phyloP scores from a whole-genome alignment of 2,113 vertebrate species.

The Phoxinus phoxinus region DNA sequence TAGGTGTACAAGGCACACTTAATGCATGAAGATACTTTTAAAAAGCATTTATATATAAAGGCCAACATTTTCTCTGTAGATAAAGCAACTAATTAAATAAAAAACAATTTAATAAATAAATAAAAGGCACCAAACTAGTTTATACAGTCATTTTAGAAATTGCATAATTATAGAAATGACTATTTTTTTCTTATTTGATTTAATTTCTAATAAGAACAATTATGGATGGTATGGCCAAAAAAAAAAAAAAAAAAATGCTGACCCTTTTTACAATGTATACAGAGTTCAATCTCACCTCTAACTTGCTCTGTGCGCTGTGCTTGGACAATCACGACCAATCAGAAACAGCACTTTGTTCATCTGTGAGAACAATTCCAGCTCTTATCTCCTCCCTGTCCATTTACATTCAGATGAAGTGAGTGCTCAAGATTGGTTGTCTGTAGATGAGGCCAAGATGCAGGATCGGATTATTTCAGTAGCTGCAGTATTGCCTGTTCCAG shows the following conservation, averaged over 20 bases:
- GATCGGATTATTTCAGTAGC: constrained; percentile 5
- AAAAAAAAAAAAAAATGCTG: not conserved
- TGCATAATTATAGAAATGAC: not conserved
- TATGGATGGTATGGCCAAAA: not conserved
- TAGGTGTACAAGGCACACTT: too few relatives aligned
- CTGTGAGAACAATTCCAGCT: constrained; percentile 23
- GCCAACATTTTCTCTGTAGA: too few relatives aligned
- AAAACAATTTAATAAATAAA: too few relatives aligned
- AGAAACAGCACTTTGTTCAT: constrained; percentile 1
- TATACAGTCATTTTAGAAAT: not conserved
- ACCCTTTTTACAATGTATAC: constrained; percentile 20
- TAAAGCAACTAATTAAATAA: too few relatives aligned
- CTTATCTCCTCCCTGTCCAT: not conserved
- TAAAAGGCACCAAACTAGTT: not conserved
- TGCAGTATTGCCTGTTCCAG: not conserved
- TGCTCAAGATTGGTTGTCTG: constrained; percentile 14
- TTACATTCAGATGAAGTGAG: constrained; percentile 17
- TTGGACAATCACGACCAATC: not conserved
- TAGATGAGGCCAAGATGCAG: constrained; percentile 8
- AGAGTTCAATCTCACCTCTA: not conserved
- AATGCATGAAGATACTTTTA: too few relatives aligned
- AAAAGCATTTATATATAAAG: too few relatives aligned
- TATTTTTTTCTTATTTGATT: not conserved
- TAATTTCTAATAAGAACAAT: not conserved
- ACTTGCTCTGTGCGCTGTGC: not conserved